Percentiles rank a stretch among this genome's conserved stretches.
phyloP scores from a whole-genome alignment of 2,888 invertebrate genomes.

The Elysia crispata region DNA sequence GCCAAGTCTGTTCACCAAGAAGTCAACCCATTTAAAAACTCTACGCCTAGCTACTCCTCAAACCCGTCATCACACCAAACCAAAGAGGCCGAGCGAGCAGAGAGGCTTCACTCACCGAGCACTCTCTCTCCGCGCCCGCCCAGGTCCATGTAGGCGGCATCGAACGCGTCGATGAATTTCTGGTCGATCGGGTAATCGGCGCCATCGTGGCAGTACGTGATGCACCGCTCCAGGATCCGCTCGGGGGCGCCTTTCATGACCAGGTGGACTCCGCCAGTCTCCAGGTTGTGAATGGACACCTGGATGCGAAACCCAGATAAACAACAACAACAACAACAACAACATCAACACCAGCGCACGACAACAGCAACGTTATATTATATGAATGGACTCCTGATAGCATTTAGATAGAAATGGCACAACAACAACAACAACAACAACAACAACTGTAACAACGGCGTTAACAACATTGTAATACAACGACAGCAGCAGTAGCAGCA shows the following conservation, averaged over 20 bases:
- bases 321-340: too few relatives aligned
- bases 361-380: too few relatives aligned
- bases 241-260: conserved; percentile 54
- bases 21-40: too few relatives aligned
- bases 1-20: too few relatives aligned
- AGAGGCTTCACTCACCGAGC: conserved; percentile 34
- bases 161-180: conserved; percentile 34
- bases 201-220: conserved; percentile 5
- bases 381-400: too few relatives aligned
- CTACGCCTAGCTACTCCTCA: not conserved
- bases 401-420: too few relatives aligned
- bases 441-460: too few relatives aligned
- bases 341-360: too few relatives aligned
- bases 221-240: conserved; percentile 47
- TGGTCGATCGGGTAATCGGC: conserved; percentile 21
- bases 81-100: not conserved
- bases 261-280: conserved; percentile 32
- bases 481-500: too few relatives aligned
- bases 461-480: too few relatives aligned
- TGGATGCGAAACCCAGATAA: not conserved
- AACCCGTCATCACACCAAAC: not conserved
- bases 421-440: too few relatives aligned
- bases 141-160: conserved; percentile 46
- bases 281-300: conserved; percentile 48
- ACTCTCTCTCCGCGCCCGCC: conserved; percentile 52